These are phyloP conservation scores for Aphrophora alni DNA, from an alignment of 2,888 invertebrate species.

Conservation along the genomic window DNA sequence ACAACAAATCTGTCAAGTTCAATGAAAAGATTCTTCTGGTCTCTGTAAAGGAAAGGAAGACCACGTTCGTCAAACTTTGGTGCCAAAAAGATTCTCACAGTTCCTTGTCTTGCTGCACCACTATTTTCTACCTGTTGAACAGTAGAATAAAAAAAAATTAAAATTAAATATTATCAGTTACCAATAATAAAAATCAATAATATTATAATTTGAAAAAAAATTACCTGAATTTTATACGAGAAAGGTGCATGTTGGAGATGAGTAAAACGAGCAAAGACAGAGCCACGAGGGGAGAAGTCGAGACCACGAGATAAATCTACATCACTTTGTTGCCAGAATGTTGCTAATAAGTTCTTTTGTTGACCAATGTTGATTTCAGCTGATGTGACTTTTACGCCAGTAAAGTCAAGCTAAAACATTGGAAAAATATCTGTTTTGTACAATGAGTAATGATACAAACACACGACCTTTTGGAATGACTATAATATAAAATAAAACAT, in stretches of 20 bases:
- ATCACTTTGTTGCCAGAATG: conserved; percentile 82
- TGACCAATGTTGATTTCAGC: conserved; percentile 63
- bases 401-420: conserved; percentile 68
- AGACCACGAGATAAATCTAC: conserved; percentile 80
- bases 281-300: conserved; percentile 80
- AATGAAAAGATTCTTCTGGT: conserved; percentile 70
- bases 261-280: conserved; percentile 74
- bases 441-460: no score
- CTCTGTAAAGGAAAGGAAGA: conserved; percentile 65
- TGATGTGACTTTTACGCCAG: conserved; percentile 67
- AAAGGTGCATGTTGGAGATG: conserved; percentile 80
- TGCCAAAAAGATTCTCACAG: conserved; percentile 73
- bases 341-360: conserved; percentile 64
- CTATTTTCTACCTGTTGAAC: conserved; percentile 52
- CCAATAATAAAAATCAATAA: no score
- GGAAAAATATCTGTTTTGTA: no score
- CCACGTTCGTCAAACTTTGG: conserved; percentile 72
- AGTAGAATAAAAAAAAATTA: no score
- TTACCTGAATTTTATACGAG: conserved; percentile 64
- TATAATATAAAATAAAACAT: no score
- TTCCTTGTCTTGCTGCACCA: conserved; percentile 59
- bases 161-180: no score
- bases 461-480: no score
- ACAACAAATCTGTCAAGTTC: conserved; percentile 76
- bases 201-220: no score